phyloP scores from a whole-genome alignment of 1,140 invertebrate genomes.

The Ephestia elutella region DNA sequence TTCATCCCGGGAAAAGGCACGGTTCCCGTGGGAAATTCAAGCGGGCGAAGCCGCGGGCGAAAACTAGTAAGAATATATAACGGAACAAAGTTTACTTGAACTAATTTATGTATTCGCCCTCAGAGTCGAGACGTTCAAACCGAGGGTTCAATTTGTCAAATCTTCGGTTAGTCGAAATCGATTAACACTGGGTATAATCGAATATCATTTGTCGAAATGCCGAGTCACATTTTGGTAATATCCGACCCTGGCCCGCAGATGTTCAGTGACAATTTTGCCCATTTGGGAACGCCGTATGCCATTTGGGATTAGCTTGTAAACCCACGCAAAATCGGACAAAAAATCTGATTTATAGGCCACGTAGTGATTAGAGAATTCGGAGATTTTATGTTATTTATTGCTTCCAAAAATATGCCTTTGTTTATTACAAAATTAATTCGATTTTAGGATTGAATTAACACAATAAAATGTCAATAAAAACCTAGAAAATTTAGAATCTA shows the following conservation, averaged over 20 bases:
- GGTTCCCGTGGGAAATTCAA: no score
- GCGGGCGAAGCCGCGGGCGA: no score
- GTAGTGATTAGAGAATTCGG: not conserved
- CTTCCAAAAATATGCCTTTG: not conserved
- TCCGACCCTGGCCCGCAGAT: slow-evolving; percentile 5
- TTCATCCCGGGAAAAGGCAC: no score
- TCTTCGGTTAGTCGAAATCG: slow-evolving; percentile 1
- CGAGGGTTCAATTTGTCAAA: not conserved
- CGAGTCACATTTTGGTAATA: slow-evolving; percentile 10
- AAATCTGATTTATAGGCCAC: not conserved
- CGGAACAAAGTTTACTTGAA: no score
- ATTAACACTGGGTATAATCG: slow-evolving; percentile 3
- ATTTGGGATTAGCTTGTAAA: slow-evolving; percentile 1
- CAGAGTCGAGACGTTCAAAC: no score
- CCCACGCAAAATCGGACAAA: not conserved
- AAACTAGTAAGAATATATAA: no score
- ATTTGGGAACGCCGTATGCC: slow-evolving; percentile 7
- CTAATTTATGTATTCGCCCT: no score
- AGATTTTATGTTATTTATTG: not conserved
- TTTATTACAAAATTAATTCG: no score
- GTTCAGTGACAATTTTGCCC: slow-evolving; percentile 8
- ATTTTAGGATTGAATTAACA: no score
- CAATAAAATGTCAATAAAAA: no score
- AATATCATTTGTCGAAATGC: slow-evolving; percentile 8
- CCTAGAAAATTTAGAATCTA: no score